Base-by-base conservation (phyloP, 2,888 invertebrate species). In the Pyrgus malvae region DNA sequence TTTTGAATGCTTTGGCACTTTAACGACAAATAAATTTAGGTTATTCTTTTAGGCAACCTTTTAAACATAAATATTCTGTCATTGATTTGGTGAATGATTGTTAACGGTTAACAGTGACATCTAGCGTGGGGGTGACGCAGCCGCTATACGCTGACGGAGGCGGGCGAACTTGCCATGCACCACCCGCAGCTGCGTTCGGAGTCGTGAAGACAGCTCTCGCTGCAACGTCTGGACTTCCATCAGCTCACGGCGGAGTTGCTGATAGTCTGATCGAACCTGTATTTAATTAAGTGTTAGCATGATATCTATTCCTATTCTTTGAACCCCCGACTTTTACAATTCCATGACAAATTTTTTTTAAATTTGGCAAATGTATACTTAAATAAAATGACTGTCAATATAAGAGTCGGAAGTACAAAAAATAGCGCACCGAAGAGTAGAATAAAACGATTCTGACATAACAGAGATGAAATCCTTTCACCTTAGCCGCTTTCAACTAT, bases 141-240 rank as follows among this genome's bases (percentile, higher is more conserved):
- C 91, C 55, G 93, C 93, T 65, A 95, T 92, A 64, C 93, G 93
- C 69, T 94, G 93, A 57, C 95, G 93, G 37, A 96, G 87, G 60
- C 92, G 82, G 69, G 94, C 93, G 78, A 95, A 96, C 71, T 94
- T 94, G 53, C 94, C 93, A 76, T 95, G 95, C 77, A 96, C 94
- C 64, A 93, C 89, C 38, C 92, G 87, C 70, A 96, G 91, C 76
- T 96, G 95, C 57, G 92, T 89, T 63, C 94, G 93, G 60, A 96
- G 91, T n/a, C 95, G 92, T 57, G 92, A 92, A 29, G 95, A 94
- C 66, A 96, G 91, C 83, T 96, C 95, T 63, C 94, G 92, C 80
- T 96, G 95, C 67, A 96, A 80, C 60, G 95, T 94, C 74, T 96
- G 95, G 62, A 95, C 95, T 71, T 96, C 96, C 66, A 93, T 91